Percentiles rank a stretch among this genome's conserved stretches.
Evolutionary conservation across 2,113 vertebrate species (phyloP).

Genomic region (Vulpes vulpes): DNA sequence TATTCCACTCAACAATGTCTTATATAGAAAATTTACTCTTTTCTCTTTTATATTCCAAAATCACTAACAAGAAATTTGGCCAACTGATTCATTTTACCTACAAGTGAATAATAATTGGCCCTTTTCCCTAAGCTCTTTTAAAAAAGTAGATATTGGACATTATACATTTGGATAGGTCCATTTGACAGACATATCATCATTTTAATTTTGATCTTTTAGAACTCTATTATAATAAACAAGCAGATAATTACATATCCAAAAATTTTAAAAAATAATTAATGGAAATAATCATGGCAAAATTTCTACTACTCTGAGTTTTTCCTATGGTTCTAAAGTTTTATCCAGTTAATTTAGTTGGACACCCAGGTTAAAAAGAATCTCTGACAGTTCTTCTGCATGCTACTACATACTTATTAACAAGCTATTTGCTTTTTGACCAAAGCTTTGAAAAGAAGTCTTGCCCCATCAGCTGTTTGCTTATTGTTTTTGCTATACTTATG

Average conservation of each 20-base stretch:
- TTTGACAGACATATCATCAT: background rate
- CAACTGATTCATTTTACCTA: background rate
- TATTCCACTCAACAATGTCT: background rate
- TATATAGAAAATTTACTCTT: background rate
- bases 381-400: background rate
- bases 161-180: background rate
- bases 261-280: background rate
- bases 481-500: background rate
- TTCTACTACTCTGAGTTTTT: background rate
- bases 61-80: background rate
- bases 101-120: background rate
- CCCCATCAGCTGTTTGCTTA: background rate
- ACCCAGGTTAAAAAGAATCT: background rate
- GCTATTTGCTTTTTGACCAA: background rate
- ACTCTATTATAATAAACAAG: background rate
- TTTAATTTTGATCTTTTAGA: background rate
- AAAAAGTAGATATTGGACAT: background rate
- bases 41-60: conserved; percentile 8
- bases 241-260: background rate
- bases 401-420: background rate
- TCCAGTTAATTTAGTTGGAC: background rate
- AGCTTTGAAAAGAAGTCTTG: background rate
- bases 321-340: background rate
- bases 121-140: background rate
- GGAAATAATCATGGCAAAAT: background rate